phyloP scores from a whole-genome alignment of 2,113 vertebrate genomes.

The Ginglymostoma cirratum region DNA sequence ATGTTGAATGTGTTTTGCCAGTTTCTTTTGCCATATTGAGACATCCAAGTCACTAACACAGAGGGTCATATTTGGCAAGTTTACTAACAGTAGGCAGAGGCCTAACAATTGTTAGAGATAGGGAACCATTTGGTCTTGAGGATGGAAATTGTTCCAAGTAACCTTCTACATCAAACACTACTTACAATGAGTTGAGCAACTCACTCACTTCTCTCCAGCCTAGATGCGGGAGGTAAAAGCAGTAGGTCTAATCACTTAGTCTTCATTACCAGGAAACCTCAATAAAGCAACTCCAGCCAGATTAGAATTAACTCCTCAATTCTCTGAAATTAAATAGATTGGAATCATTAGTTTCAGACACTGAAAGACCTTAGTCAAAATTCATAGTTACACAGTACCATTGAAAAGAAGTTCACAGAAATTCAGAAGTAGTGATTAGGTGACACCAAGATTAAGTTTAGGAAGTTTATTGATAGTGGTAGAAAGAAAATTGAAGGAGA shows the following conservation, averaged over 20 bases:
- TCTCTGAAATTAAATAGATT: neutral
- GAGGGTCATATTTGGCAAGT: neutral
- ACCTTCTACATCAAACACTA: neutral
- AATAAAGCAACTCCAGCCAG: neutral
- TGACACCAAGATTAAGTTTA: neutral
- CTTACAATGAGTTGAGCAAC: too few relatives aligned
- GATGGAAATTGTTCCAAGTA: neutral
- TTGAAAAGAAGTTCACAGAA: neutral
- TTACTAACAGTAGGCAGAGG: neutral
- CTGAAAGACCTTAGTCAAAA: neutral
- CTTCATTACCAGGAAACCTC: neutral
- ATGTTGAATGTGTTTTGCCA: neutral
- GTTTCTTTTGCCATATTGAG: neutral
- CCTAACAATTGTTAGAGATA: neutral
- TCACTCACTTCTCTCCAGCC: too few relatives aligned
- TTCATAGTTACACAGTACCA: neutral
- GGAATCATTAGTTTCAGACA: neutral
- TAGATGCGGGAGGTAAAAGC: neutral
- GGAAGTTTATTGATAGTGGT: neutral
- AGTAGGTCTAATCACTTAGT: neutral
- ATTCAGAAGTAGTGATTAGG: neutral
- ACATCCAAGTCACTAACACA: neutral
- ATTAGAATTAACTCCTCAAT: neutral
- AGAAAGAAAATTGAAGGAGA: neutral
- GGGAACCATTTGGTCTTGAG: neutral